Conservation (phyloP, 2,113 vertebrate genomes). For the Cinclus cinclus region DNA sequence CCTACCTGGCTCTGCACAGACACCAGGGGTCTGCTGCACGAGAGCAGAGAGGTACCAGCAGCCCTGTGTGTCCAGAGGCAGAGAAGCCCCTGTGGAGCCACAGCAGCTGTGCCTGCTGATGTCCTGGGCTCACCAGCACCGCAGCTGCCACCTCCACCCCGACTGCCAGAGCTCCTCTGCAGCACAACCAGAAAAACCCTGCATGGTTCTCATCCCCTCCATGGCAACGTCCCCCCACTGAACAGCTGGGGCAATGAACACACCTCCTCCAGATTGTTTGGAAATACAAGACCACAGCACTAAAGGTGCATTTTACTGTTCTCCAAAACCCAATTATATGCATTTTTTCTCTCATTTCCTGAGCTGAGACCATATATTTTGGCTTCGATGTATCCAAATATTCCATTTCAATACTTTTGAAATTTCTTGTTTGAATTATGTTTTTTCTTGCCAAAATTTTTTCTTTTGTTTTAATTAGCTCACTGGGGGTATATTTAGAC, state of each 20-base stretch:
- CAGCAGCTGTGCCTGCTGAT: not conserved
- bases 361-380: not conserved
- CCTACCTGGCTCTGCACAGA: not conserved
- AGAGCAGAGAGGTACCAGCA: not conserved
- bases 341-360: not conserved
- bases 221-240: not conserved
- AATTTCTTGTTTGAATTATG: conserved; percentile 22
- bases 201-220: not conserved
- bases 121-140: not conserved
- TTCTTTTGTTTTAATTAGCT: conserved; percentile 32
- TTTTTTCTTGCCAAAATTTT: not conserved
- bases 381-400: not conserved
- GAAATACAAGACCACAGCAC: not conserved
- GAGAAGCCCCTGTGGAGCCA: not conserved
- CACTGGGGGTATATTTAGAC: not conserved
- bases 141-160: not conserved
- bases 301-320: not conserved
- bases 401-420: not conserved
- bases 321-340: not conserved
- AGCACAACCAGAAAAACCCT: not conserved
- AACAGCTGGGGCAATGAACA: not conserved
- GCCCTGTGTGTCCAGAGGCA: not conserved
- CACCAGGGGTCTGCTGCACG: not conserved
- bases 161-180: not conserved
- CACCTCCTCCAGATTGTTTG: not conserved